A percentile compares a stretch with the other conserved stretches of the same genome.
phyloP scores from a whole-genome alignment of 2,888 invertebrate species.

The Alentia gelatinosa region DNA sequence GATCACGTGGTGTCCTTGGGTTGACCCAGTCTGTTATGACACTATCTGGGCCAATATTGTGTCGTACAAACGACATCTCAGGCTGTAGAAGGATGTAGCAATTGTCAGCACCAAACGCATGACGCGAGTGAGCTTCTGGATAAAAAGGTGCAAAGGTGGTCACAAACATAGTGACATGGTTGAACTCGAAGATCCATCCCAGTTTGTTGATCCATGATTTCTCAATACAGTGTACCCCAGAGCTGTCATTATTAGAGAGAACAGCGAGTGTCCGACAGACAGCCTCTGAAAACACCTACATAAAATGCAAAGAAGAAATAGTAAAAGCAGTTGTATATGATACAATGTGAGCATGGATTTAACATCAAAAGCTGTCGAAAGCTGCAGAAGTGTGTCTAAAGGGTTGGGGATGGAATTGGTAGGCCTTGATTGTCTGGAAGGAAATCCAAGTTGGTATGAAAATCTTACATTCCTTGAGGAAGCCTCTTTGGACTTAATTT shows the following conservation, averaged over 20 bases:
- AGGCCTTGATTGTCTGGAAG: too few species aligned
- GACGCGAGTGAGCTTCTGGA: constrained; percentile 70
- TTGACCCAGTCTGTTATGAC: constrained; percentile 72
- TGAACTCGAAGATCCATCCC: constrained; percentile 75
- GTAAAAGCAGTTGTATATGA: background rate
- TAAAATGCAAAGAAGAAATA: constrained; percentile 53
- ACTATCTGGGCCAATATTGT: constrained; percentile 73
- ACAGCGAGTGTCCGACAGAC: constrained; percentile 68
- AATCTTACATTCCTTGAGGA: too few species aligned
- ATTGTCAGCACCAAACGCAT: constrained; percentile 66
- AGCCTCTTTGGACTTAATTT: too few species aligned
- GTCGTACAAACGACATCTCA: constrained; percentile 75
- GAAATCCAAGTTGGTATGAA: too few species aligned
- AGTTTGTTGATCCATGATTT: constrained; percentile 66
- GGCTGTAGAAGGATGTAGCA: constrained; percentile 76
- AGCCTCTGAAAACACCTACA: constrained; percentile 70
- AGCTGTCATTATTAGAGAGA: constrained; percentile 71
- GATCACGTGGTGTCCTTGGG: constrained; percentile 73
- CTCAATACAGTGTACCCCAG: constrained; percentile 68
- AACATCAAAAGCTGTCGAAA: too few species aligned
- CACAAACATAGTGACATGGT: constrained; percentile 74
- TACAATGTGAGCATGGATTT: too few species aligned
- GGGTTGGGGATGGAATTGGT: too few species aligned
- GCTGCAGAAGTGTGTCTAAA: too few species aligned
- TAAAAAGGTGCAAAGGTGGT: constrained; percentile 77